Conservation (phyloP, 2,113 vertebrate genomes). For the Geococcyx californianus region DNA sequence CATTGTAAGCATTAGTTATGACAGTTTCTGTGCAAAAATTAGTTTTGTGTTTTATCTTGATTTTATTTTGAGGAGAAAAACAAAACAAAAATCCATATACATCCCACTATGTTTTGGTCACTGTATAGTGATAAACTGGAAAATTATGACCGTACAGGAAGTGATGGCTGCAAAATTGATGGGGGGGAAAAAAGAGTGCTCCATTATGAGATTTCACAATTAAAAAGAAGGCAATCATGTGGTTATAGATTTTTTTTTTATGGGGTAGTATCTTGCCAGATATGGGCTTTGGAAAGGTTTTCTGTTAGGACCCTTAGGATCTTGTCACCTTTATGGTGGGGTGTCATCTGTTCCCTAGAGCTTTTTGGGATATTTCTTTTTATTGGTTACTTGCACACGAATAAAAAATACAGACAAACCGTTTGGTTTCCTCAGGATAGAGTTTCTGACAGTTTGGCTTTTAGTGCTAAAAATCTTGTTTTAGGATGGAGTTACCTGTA, state of each 20-base stretch:
- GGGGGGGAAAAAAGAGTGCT: background rate
- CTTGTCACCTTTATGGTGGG: background rate
- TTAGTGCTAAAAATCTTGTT: background rate
- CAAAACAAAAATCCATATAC: background rate
- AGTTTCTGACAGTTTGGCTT: background rate
- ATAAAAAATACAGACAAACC: background rate
- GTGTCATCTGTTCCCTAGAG: background rate
- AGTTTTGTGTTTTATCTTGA: background rate
- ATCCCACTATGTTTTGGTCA: background rate
- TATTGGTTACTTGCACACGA: background rate
- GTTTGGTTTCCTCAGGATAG: background rate
- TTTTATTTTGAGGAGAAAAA: background rate
- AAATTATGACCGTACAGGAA: no score
- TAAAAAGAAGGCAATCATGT: slow-evolving; percentile 1
- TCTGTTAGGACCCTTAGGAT: background rate
- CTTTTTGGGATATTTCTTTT: background rate
- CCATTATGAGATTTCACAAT: background rate
- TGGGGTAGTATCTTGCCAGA: background rate
- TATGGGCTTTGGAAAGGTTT: fast-evolving
- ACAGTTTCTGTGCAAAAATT: background rate
- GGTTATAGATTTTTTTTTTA: background rate
- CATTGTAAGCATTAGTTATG: background rate
- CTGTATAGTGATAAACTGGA: no score
- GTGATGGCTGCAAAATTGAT: background rate
- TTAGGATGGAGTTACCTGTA: background rate